Evolutionary conservation across 2,888 invertebrate species (phyloP).

Genomic region (Neocrepidodera transversa): DNA sequence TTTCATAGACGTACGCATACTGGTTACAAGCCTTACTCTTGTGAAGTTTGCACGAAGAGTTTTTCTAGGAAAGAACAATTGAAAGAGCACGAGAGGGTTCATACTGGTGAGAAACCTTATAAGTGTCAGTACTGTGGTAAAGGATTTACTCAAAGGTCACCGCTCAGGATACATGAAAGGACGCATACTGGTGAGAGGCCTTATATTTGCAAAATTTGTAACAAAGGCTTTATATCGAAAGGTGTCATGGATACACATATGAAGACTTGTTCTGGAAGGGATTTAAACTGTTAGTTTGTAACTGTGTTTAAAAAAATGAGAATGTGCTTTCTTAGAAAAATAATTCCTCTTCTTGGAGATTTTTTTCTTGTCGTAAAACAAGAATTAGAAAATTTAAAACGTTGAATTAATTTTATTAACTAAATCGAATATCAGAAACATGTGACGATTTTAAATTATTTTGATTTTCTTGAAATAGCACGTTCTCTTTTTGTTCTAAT

Average conservation of each 20-base stretch:
- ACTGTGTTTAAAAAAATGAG: no score
- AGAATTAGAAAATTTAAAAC: no score
- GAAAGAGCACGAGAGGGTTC: constrained; percentile 66
- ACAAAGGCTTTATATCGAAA: constrained; percentile 62
- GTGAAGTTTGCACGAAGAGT: constrained; percentile 60
- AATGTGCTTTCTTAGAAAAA: background rate
- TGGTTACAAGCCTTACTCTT: constrained; percentile 62
- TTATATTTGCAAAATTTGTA: constrained; percentile 65
- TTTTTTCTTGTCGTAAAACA: no score
- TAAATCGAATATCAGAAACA: no score
- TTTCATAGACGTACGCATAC: constrained; percentile 64
- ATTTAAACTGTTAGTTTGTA: background rate
- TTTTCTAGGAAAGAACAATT: constrained; percentile 68
- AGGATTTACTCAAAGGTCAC: constrained; percentile 67
- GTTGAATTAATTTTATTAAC: no score
- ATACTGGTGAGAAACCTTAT: constrained; percentile 69
- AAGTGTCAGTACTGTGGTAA: constrained; percentile 68
- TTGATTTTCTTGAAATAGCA: no score
- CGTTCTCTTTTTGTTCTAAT: constrained; percentile 17
- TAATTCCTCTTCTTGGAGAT: no score
- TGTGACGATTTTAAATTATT: no score
- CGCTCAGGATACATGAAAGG: constrained; percentile 68
- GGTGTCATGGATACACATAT: constrained; percentile 54
- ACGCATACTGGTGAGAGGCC: constrained; percentile 68
- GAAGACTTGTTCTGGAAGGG: constrained; percentile 46